Evolutionary conservation across 2,797 vertebrate genomes (phyloP).

Genomic region (Gambusia yucatana): DNA sequence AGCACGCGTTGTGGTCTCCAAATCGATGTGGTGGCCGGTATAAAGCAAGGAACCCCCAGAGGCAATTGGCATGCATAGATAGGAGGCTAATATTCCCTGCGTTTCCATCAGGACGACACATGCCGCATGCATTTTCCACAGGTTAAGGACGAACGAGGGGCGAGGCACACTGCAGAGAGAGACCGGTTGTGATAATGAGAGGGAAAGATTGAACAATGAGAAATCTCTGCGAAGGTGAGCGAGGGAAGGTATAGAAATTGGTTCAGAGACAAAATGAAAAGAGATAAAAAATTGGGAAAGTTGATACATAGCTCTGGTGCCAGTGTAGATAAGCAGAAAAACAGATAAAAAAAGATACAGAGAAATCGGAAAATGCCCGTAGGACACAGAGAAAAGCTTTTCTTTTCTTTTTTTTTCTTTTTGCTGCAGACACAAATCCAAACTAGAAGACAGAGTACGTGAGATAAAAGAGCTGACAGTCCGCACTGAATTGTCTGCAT

Average conservation of each 20-base stretch:
- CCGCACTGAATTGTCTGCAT: constrained; percentile 38
- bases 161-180: constrained; percentile 27
- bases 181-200: constrained; percentile 38
- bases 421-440: constrained; percentile 25
- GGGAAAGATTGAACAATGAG: constrained; percentile 36
- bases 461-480: constrained; percentile 42
- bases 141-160: constrained; percentile 40
- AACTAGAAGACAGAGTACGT: constrained; percentile 18
- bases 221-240: constrained; percentile 14
- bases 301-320: constrained; percentile 18
- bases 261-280: constrained; percentile 37
- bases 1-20: constrained; percentile 29
- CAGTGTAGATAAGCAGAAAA: constrained; percentile 42
- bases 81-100: constrained; percentile 45
- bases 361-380: constrained; percentile 31
- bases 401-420: constrained; percentile 8
- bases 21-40: constrained; percentile 54
- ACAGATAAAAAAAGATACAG: constrained; percentile 47
- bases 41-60: constrained; percentile 43
- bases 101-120: constrained; percentile 38
- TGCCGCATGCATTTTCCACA: constrained; percentile 46
- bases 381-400: constrained; percentile 19
- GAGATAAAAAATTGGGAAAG: constrained; percentile 41
- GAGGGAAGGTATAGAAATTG: constrained; percentile 13
- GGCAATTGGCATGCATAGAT: constrained; percentile 42